Percentiles rank a stretch among this genome's conserved stretches.
Conservation (phyloP, 2,113 vertebrate species). For the Rhinogobius similis region DNA sequence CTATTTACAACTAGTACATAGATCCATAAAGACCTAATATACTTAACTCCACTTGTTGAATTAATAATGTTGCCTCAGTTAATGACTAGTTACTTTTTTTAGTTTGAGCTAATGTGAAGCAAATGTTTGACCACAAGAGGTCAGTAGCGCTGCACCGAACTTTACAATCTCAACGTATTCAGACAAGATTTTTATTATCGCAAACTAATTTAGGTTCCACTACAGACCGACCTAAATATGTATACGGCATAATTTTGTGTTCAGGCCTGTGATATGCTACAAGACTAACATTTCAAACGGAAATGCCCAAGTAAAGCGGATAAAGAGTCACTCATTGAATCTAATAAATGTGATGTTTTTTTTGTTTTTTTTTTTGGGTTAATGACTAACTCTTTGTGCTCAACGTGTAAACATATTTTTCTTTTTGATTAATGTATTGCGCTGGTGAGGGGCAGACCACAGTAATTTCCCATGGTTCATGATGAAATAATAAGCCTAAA, state of each 20-base stretch:
- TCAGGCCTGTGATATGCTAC: no score
- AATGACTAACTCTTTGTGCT: conserved; percentile 1
- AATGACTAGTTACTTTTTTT: neutral
- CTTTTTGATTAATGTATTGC: neutral
- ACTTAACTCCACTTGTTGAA: neutral
- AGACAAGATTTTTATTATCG: neutral
- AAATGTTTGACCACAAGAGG: conserved; percentile 43
- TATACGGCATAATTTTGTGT: neutral
- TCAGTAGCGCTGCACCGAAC: conserved; percentile 23
- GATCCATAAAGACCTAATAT: neutral
- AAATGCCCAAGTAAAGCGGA: neutral
- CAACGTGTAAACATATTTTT: conserved; percentile 4
- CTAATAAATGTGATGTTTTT: neutral
- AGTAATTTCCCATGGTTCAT: conserved; percentile 12
- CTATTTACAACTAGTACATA: neutral
- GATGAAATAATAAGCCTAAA: conserved; percentile 12
- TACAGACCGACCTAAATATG: neutral
- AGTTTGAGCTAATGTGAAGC: conserved; percentile 10
- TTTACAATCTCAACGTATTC: neutral
- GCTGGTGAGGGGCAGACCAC: neutral
- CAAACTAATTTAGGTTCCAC: neutral
- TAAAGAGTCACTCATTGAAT: neutral
- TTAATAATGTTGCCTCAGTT: no score
- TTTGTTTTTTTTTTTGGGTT: neutral
- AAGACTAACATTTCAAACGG: neutral